A percentile compares a stretch with the other conserved stretches of the same genome.
phyloP scores from a whole-genome alignment of 2,888 invertebrate genomes.

The Spilosoma lubricipeda region DNA sequence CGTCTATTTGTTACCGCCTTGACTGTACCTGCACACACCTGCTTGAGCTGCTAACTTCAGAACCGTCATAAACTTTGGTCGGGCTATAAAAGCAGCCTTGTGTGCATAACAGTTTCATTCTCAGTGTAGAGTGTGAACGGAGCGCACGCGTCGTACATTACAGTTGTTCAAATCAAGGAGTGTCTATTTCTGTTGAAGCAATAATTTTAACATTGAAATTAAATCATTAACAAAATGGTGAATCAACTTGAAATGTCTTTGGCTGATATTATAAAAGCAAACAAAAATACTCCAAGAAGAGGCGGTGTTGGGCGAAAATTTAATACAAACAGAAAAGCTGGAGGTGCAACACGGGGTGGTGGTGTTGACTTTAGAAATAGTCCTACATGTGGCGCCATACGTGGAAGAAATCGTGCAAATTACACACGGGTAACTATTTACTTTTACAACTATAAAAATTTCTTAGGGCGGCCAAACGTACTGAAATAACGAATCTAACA shows the following conservation, averaged over 20 bases:
- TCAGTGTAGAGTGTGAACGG: no score
- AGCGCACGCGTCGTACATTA: not conserved
- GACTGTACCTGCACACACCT: no score
- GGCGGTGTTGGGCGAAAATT: no score
- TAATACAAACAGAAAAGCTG: constrained; percentile 79
- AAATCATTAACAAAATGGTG: constrained; percentile 87
- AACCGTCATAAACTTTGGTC: no score
- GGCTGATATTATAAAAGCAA: constrained; percentile 75
- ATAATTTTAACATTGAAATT: constrained; percentile 6
- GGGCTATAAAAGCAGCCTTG: no score
- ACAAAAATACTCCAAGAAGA: no score
- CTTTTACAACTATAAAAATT: constrained; percentile 73
- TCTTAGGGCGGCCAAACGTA: constrained; percentile 82
- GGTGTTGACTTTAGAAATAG: constrained; percentile 83
- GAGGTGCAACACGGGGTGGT: constrained; percentile 68
- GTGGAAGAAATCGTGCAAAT: constrained; percentile 90
- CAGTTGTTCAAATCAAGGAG: no score
- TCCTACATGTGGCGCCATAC: constrained; percentile 86
- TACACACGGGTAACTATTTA: constrained; percentile 89
- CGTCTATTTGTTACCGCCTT: no score
- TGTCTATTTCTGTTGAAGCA: not conserved
- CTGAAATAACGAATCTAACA: constrained; percentile 71
- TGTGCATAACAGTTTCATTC: no score
- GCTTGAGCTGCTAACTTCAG: no score
- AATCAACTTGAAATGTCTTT: constrained; percentile 98